Evolutionary conservation across 2,797 vertebrate genomes (phyloP), one percentile per base, ranked within the genome.

Genomic region (Petrocephalus schoutedeni): DNA sequence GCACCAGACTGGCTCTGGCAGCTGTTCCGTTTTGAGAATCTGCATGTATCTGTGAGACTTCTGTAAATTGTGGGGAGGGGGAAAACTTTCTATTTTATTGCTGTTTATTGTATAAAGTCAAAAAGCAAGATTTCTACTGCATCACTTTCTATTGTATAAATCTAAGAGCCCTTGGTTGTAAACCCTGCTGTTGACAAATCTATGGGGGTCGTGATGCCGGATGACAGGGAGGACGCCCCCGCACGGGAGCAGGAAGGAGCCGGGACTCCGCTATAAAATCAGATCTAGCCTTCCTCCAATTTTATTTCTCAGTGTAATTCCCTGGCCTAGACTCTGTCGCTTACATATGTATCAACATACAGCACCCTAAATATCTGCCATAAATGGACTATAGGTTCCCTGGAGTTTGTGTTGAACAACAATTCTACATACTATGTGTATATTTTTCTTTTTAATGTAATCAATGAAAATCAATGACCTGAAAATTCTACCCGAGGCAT

Each of bases 41-140:
- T 90, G 92, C 93, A 93, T 92, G 93, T 92, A 90, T 89, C 89
- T 92, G 89, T 88, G 90, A 56, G 93, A 90, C 94, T 95, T 92
- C 92, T 94, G 61, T 86, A 89, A 51, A 59, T 64, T 86, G 57
- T 86, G 16, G n/a, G 57, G 57, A 7, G 58, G 57, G 84, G 57
- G n/a, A 54, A 93, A 95, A 91, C 82, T 94, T 95, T 94, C 93
- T 94, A 94, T 93, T 94, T 95, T 96, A 95, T 94, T 94, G 93
- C 93, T 95, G 89, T 89, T 94, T 94, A 90, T 91, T 94, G 90
- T 95, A 95, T 95, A 95, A 94, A 96, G 94, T 92, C 49, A 90
- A 93, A 93, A 88, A 16, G 9, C 57, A 57, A 67, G 57, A 83
- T 89, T 89, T 89, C 88, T 89, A 83, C 71, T 61, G 71, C 88